Evolutionary conservation across 2,888 invertebrate species (phyloP).

Genomic region (Incurvaria masculella): DNA sequence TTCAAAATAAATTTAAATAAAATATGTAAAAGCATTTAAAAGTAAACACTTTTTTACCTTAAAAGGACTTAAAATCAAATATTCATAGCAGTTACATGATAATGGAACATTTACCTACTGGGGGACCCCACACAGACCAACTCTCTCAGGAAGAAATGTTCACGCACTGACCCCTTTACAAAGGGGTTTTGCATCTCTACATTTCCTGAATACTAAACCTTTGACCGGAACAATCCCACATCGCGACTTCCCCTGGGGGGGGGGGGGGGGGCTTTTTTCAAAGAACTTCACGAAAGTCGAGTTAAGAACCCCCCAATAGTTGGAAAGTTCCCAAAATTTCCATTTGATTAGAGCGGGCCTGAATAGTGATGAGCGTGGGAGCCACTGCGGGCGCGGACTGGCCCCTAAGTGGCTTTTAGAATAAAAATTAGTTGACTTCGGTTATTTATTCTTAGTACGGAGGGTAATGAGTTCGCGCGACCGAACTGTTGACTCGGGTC

Average conservation of each 20-base stretch:
- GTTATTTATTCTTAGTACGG: not conserved
- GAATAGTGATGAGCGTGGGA: not conserved
- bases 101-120: too few relatives aligned
- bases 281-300: not conserved
- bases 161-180: conserved; percentile 54
- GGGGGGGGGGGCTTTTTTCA: not conserved
- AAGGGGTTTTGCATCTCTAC: conserved; percentile 26
- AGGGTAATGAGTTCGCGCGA: not conserved
- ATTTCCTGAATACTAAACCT: not conserved
- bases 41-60: too few relatives aligned
- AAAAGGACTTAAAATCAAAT: too few relatives aligned
- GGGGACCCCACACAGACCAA: not conserved
- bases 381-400: not conserved
- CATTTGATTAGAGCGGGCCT: not conserved
- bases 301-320: not conserved
- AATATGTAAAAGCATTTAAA: too few relatives aligned
- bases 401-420: not conserved
- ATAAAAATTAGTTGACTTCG: not conserved
- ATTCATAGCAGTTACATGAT: too few relatives aligned
- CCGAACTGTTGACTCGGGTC: not conserved
- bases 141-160: conserved; percentile 24
- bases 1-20: too few relatives aligned
- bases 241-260: not conserved
- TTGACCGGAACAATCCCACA: not conserved
- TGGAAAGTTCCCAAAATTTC: not conserved